A percentile compares a stretch with the other conserved stretches of the same genome.
Evolutionary conservation across 2,888 invertebrate genomes (phyloP).

Genomic region (Tupiocoris notatus): DNA sequence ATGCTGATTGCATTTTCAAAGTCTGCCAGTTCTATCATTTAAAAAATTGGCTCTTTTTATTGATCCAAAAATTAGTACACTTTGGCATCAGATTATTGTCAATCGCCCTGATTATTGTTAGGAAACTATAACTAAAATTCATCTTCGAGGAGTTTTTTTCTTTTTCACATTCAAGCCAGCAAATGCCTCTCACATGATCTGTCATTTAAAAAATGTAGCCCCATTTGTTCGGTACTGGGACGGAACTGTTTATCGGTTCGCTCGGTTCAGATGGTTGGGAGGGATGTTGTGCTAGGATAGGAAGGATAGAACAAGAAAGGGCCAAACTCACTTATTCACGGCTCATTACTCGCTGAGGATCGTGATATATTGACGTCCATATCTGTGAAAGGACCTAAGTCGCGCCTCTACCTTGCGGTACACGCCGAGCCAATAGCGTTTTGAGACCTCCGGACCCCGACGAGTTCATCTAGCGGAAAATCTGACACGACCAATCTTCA

Average conservation of each 20-base stretch:
- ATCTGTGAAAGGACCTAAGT: conserved; percentile 14
- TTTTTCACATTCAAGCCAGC: no score
- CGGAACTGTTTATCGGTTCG: background rate
- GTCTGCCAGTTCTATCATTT: no score
- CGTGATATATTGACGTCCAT: conserved; percentile 32
- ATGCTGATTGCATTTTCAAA: no score
- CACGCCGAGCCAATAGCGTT: background rate
- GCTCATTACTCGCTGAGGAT: conserved; percentile 25
- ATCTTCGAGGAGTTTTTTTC: no score
- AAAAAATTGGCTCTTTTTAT: no score
- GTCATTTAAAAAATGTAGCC: background rate
- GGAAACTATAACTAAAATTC: no score
- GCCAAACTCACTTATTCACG: conserved; percentile 30
- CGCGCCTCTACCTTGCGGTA: conserved; percentile 2
- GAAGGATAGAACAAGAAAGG: background rate
- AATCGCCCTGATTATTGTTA: no score
- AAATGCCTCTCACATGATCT: no score
- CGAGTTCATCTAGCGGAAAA: conserved; percentile 25
- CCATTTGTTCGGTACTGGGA: background rate
- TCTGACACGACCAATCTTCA: background rate
- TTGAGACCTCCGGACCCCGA: background rate
- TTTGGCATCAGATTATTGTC: no score
- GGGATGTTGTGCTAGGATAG: background rate
- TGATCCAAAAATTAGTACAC: no score
- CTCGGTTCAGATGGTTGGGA: background rate